Evolutionary conservation across 2,888 invertebrate species (phyloP).

Genomic region (Nemoura dubitans): DNA sequence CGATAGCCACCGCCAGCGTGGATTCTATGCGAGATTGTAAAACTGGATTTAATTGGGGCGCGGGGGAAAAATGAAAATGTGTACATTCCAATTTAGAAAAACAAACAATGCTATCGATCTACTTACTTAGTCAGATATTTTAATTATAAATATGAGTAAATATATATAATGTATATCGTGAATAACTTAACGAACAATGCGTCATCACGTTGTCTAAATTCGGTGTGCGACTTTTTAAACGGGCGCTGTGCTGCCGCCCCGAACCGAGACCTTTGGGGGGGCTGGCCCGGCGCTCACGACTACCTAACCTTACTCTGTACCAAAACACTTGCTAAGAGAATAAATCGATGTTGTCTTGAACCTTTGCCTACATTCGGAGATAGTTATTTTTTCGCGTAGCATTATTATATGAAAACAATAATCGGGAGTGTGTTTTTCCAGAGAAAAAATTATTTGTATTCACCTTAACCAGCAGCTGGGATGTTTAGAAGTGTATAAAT

Average conservation of each 20-base stretch:
- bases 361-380: slow-evolving; percentile 33
- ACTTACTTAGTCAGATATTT: slow-evolving; percentile 25
- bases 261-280: neutral
- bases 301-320: slow-evolving; percentile 37
- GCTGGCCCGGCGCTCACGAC: neutral
- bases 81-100: slow-evolving; percentile 49
- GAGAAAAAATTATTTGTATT: slow-evolving; percentile 35
- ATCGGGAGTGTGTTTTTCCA: slow-evolving; percentile 25
- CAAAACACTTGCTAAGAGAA: slow-evolving; percentile 31
- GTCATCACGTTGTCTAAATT: slow-evolving; percentile 17
- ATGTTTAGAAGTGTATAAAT: slow-evolving; percentile 39
- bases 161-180: slow-evolving; percentile 8
- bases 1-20: slow-evolving; percentile 31
- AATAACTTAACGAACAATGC: neutral
- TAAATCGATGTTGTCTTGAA: slow-evolving; percentile 40
- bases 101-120: slow-evolving; percentile 45
- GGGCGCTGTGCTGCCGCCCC: neutral
- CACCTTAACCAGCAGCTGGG: slow-evolving; percentile 38
- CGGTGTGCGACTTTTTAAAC: slow-evolving; percentile 19
- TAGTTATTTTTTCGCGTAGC: slow-evolving; percentile 36
- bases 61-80: slow-evolving; percentile 42
- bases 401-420: slow-evolving; percentile 33
- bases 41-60: neutral
- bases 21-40: slow-evolving; percentile 48
- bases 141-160: slow-evolving; percentile 13